Evolutionary conservation across 2,797 vertebrate genomes (phyloP), one percentile per base, ranked within the genome.

Genomic region (Enteromius fasciolatus): DNA sequence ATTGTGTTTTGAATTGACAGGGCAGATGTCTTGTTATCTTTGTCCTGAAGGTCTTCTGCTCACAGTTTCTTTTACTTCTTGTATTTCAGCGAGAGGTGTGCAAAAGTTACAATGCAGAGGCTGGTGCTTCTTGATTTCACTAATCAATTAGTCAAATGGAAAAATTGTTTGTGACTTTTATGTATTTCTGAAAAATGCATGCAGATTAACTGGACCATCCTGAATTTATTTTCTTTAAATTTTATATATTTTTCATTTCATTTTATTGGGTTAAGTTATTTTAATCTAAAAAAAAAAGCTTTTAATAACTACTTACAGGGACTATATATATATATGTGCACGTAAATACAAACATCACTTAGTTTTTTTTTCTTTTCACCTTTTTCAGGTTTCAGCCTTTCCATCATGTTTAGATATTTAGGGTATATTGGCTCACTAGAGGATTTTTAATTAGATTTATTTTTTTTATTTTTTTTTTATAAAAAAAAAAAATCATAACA

Each of bases 41-140:
- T 68, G 36, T 66, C 17, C 54, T 33, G 9, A 67, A 66, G 69
- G 57, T 78, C 82, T 77, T 66, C 12, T 33, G 44, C 41, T 57
- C 25, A 54, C 44, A 57, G 54, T 70, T 77, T 80, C 48, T 33
- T 67, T 54, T 66, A 31, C 18, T n/a, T 31, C 0, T 39, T 28
- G 31, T 41, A 52, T 52, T 28, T 10, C 12, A 17, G 46, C 41
- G 3, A 46, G 18, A 66, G 12, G n/a, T 77, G 41, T 46, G 41
- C 3, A 48, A 73, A 63, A 17, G 39, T 33, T n/a, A 28, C 36
- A 76, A 31, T 3, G 14, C 57, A 31, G 20, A 63, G 23, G 15
- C 25, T 23, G 31, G 14, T 44, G 5, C 25, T 25, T 33, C 39
- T 18, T 64, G 28, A 10, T 18, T 31, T 36, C 1, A 2, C 31